A percentile compares a stretch with the other conserved stretches of the same genome.
phyloP scores from a whole-genome alignment of 2,113 vertebrate genomes.

The Burhinus bistriatus region DNA sequence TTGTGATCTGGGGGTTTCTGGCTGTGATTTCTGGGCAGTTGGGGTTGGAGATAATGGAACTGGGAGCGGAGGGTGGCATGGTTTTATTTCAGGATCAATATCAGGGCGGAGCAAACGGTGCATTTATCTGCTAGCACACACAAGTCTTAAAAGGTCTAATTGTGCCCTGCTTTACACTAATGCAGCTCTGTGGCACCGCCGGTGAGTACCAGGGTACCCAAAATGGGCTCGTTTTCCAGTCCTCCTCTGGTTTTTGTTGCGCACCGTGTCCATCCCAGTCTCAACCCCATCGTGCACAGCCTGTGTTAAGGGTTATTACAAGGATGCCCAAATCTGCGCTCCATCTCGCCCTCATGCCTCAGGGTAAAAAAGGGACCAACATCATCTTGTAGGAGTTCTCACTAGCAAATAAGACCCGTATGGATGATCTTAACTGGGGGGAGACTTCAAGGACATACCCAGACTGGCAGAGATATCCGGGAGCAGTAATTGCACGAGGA shows the following conservation, averaged over 20 bases:
- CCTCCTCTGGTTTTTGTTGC: accelerated
- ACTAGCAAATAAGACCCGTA: not conserved
- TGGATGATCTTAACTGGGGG: accelerated
- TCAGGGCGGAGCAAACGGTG: slow-evolving; percentile 22
- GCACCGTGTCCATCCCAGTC: not conserved
- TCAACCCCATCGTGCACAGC: not conserved
- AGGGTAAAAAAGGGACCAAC: not conserved
- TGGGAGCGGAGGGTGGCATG: not conserved
- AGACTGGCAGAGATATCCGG: not conserved
- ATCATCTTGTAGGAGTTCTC: not conserved
- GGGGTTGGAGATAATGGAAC: slow-evolving; percentile 57
- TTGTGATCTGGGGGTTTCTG: slow-evolving; percentile 21
- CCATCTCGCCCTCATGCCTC: not conserved
- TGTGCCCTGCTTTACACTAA: slow-evolving; percentile 19
- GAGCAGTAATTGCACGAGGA: not conserved
- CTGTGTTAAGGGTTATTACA: not conserved
- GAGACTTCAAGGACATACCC: not conserved
- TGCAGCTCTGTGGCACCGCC: not conserved
- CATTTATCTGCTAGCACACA: not conserved
- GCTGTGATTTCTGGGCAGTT: not conserved
- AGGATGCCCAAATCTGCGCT: not conserved
- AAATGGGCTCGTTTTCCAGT: not conserved
- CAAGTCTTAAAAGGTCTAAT: not conserved
- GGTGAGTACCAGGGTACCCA: not conserved
- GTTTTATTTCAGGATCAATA: slow-evolving; percentile 52